Percentiles rank a stretch among this genome's conserved stretches.
Evolutionary conservation across 2,113 vertebrate species (phyloP).

Genomic region (Oreochromis tanganicae): DNA sequence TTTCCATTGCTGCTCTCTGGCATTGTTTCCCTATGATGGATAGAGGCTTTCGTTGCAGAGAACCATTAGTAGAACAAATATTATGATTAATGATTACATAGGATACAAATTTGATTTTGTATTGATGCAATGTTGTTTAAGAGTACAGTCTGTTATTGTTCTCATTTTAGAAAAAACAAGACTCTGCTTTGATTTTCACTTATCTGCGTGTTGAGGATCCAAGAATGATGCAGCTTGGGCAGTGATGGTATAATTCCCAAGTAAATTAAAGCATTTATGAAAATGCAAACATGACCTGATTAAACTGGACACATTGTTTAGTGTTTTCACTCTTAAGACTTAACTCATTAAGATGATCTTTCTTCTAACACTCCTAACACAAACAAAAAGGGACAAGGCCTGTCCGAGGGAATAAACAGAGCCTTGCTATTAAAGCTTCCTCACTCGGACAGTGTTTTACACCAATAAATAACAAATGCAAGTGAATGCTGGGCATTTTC

Average conservation of each 20-base stretch:
- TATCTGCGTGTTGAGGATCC: neutral
- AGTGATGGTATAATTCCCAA: neutral
- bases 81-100: constrained; percentile 56
- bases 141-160: neutral
- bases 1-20: constrained; percentile 49
- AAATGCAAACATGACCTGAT: constrained; percentile 4
- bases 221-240: neutral
- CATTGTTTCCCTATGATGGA: constrained; percentile 61
- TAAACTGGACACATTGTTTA: neutral
- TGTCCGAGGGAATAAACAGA: constrained; percentile 54
- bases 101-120: constrained; percentile 14
- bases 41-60: constrained; percentile 38
- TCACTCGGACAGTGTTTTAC: constrained; percentile 47
- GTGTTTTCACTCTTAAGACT: constrained; percentile 21
- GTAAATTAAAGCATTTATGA: neutral
- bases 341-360: constrained; percentile 55
- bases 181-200: neutral
- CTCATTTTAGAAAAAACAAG: neutral
- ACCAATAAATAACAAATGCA: constrained; percentile 48
- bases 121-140: constrained; percentile 1
- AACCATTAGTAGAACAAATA: constrained; percentile 52
- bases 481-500: neutral
- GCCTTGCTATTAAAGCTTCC: constrained; percentile 47
- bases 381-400: constrained; percentile 53
- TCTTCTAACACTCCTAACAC: constrained; percentile 24